phyloP scores from a whole-genome alignment of 53 echinoderm and acorn worm species.

The Stichopus horrens region DNA sequence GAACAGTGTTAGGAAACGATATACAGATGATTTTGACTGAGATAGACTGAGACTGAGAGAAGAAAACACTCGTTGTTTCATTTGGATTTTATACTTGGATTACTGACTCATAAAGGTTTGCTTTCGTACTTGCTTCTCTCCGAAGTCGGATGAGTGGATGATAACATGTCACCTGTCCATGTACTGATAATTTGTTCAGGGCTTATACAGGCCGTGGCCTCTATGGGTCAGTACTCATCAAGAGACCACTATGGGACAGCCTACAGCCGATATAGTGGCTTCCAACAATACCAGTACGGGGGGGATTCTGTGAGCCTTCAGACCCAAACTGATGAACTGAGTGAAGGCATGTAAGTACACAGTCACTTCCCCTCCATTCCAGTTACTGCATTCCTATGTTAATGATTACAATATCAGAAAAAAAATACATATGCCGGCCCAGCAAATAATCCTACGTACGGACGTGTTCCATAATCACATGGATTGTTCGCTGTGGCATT shows the following conservation, averaged over 20 bases:
- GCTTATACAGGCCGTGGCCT: background rate
- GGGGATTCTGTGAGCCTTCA: background rate
- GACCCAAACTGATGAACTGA: slow-evolving; percentile 23
- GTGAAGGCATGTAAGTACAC: slow-evolving; percentile 30
- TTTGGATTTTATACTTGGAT: background rate
- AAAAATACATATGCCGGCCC: no score
- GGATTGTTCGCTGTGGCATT: no score
- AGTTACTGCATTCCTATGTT: no score
- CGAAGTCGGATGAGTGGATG: background rate
- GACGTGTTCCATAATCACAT: no score
- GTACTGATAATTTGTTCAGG: background rate
- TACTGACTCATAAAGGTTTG: background rate
- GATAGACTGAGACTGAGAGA: background rate
- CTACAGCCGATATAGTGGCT: background rate
- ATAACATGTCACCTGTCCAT: background rate
- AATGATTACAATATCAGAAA: no score
- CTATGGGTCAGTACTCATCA: background rate
- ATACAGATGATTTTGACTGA: no score
- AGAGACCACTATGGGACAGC: background rate
- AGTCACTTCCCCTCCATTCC: no score
- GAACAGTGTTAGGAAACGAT: no score
- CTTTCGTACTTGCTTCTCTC: background rate
- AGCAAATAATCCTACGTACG: no score
- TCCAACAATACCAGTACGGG: background rate
- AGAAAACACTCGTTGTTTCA: background rate